Evolutionary conservation across 2,797 vertebrate species (phyloP).

Genomic region (Mastacembelus armatus): DNA sequence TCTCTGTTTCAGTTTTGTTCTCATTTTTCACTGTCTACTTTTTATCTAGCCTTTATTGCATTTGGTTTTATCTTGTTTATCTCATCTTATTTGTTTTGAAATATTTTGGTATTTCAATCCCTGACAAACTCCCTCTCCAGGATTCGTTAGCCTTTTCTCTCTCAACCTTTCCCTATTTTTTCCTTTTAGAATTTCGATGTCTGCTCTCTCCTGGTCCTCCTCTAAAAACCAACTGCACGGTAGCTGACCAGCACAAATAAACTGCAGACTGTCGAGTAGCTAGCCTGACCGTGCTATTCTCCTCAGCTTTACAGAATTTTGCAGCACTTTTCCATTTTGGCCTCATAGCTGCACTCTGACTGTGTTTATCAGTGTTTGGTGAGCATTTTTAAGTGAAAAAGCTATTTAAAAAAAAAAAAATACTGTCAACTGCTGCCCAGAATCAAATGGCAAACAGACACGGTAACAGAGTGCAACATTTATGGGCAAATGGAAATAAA

Average conservation of each 20-base stretch:
- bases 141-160: background rate
- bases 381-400: background rate
- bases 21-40: slow-evolving; percentile 1
- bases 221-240: no score
- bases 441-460: no score
- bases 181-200: no score
- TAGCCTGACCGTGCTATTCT: no score
- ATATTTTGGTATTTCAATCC: background rate
- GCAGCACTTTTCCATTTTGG: background rate
- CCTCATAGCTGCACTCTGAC: background rate
- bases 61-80: background rate
- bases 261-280: no score
- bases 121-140: background rate
- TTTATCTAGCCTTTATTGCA: background rate
- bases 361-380: background rate
- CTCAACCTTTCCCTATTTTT: background rate
- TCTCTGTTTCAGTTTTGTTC: background rate
- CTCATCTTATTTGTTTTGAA: background rate
- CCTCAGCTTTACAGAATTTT: background rate
- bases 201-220: background rate
- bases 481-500: no score
- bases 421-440: background rate
- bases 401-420: background rate
- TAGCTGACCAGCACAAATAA: no score
- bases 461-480: no score